A percentile compares a stretch with the other conserved stretches of the same genome.
Conservation (phyloP, 2,888 invertebrate species). For the Serripes groenlandicus region DNA sequence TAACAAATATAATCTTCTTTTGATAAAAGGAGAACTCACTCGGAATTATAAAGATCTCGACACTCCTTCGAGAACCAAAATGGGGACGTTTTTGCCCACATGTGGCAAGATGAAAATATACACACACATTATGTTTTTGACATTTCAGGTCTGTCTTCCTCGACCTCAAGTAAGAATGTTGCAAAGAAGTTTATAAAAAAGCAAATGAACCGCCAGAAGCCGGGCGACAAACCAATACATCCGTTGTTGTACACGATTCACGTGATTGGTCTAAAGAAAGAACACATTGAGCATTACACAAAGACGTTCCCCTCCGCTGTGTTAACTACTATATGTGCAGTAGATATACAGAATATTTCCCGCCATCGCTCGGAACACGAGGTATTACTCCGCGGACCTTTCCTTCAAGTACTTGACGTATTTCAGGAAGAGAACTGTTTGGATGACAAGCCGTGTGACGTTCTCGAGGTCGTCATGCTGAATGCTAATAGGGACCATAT, state of each 20-base stretch:
- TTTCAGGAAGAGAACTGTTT: conserved; percentile 34
- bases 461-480: conserved; percentile 67
- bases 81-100: background rate
- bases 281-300: conserved; percentile 61
- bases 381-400: conserved; percentile 71
- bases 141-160: conserved; percentile 55
- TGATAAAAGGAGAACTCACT: background rate
- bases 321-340: conserved; percentile 71
- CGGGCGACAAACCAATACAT: conserved; percentile 4
- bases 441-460: conserved; percentile 43
- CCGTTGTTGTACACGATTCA: conserved; percentile 64
- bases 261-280: conserved; percentile 65
- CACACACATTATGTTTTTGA: background rate
- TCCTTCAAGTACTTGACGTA: conserved; percentile 63
- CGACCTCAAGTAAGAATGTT: conserved; percentile 46
- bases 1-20: background rate
- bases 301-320: conserved; percentile 63
- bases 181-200: conserved; percentile 57
- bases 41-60: background rate
- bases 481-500: conserved; percentile 73
- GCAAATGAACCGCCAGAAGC: too few relatives aligned
- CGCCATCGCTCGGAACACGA: conserved; percentile 60
- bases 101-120: background rate
- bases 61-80: background rate
- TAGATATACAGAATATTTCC: conserved; percentile 66